A percentile compares a stretch with the other conserved stretches of the same genome.
These are phyloP conservation scores for Gortyna flavago DNA, from an alignment of 2,888 invertebrate species.

Conservation along the genomic window DNA sequence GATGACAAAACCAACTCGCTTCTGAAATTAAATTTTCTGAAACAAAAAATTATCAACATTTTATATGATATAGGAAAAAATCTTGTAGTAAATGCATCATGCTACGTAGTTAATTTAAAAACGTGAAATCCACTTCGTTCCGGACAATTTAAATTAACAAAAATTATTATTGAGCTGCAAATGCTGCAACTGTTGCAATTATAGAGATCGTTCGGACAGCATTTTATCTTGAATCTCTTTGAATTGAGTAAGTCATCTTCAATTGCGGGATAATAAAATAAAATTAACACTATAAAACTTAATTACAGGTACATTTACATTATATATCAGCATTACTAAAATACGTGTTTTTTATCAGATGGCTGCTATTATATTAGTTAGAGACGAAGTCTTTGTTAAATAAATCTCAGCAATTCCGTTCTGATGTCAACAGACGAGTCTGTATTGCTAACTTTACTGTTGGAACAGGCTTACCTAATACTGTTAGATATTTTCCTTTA, in stretches of 20 bases:
- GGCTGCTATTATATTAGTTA: conserved; percentile 16
- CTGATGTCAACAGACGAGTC: conserved; percentile 16
- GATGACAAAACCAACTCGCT: conserved; percentile 18
- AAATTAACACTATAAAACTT: conserved; percentile 15
- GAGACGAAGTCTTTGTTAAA: conserved; percentile 5
- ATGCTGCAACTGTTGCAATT: conserved; percentile 23
- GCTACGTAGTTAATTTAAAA: conserved; percentile 19
- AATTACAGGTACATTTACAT: neutral
- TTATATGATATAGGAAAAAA: neutral
- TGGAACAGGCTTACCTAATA: conserved; percentile 11
- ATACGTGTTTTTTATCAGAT: conserved; percentile 20
- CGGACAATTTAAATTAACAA: conserved; percentile 27
- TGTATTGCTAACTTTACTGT: conserved; percentile 4
- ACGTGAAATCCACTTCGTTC: conserved; percentile 32
- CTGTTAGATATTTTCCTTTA: conserved; percentile 15
- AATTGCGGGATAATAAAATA: neutral
- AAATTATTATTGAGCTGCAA: conserved; percentile 8
- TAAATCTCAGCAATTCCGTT: conserved; percentile 23
- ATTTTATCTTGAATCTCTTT: conserved; percentile 25
- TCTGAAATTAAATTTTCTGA: conserved; percentile 9
- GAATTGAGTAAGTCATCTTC: conserved; percentile 20
- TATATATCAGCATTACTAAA: conserved; percentile 8
- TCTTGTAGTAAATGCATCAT: conserved; percentile 18
- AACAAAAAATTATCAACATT: conserved; percentile 5
- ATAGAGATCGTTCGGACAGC: neutral